Conservation (phyloP, 1,140 invertebrate species). For the Sogatella furcifera region DNA sequence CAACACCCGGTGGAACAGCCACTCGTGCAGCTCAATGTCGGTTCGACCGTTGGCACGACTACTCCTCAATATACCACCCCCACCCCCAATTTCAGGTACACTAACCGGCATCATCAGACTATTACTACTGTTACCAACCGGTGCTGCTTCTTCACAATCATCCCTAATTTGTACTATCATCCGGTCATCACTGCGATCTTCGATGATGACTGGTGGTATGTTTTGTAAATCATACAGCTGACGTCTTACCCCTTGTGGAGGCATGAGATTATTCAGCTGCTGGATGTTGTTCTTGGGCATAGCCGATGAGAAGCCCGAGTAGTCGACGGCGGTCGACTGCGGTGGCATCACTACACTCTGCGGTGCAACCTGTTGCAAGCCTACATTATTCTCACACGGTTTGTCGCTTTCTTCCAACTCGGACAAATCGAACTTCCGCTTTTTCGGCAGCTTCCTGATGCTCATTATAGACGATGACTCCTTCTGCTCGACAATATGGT, state of each 20-base stretch:
- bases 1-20: conserved; percentile 80
- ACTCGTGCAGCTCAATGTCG: conserved; percentile 74
- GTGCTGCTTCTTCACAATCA: not conserved
- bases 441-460: conserved; percentile 66
- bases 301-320: conserved; percentile 33
- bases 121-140: not conserved
- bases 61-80: not conserved
- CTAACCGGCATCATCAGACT: not conserved
- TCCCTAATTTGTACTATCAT: conserved; percentile 1
- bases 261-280: too few relatives aligned
- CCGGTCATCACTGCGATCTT: conserved; percentile 6
- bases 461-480: conserved; percentile 18
- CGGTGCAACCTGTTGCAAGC: conserved; percentile 27
- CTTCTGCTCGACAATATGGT: conserved; percentile 10
- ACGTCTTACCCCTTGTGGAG: not conserved
- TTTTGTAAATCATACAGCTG: conserved; percentile 5
- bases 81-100: not conserved
- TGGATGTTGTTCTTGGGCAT: conserved; percentile 4
- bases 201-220: conserved; percentile 7
- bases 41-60: conserved; percentile 5
- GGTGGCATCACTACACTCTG: conserved; percentile 38
- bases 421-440: conserved; percentile 75
- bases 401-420: conserved; percentile 55
- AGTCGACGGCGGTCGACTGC: conserved; percentile 47
- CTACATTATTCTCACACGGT: conserved; percentile 9